Conservation (phyloP, 2,797 vertebrate species). For the Columba guinea region DNA sequence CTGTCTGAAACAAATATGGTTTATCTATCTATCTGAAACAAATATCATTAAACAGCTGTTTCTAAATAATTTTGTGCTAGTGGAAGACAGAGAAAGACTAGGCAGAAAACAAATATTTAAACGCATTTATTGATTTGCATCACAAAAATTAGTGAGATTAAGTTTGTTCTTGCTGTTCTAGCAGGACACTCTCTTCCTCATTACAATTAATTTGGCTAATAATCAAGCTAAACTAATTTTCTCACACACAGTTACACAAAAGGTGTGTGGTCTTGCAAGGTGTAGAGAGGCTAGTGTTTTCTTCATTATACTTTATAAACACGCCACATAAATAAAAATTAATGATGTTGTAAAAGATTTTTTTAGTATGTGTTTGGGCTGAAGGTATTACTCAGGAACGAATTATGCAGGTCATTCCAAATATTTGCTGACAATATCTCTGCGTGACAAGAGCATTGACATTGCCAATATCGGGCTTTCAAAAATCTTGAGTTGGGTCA, state of each 20-base stretch:
- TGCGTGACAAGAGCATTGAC: neutral
- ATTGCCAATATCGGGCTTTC: neutral
- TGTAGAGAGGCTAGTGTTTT: neutral
- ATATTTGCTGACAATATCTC: neutral
- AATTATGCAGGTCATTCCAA: neutral
- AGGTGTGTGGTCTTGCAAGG: neutral
- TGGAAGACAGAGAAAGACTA: neutral
- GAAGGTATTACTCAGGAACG: neutral
- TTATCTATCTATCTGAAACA: neutral
- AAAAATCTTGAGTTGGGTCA: neutral
- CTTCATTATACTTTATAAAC: neutral
- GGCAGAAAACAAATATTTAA: neutral
- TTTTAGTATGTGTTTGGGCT: neutral
- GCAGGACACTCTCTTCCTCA: neutral
- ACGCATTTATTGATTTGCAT: neutral
- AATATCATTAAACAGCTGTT: neutral
- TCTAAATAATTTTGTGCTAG: neutral
- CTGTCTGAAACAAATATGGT: neutral
- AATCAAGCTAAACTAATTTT: slow-evolving; percentile 6
- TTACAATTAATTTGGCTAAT: slow-evolving; percentile 9
- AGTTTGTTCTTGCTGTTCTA: neutral
- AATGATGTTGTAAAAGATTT: neutral
- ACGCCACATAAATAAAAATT: neutral
- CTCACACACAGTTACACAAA: neutral
- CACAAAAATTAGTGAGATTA: neutral